Percentiles rank a stretch among this genome's conserved stretches.
Conservation (phyloP, 1,140 invertebrate species). For the Danaus melanippus region DNA sequence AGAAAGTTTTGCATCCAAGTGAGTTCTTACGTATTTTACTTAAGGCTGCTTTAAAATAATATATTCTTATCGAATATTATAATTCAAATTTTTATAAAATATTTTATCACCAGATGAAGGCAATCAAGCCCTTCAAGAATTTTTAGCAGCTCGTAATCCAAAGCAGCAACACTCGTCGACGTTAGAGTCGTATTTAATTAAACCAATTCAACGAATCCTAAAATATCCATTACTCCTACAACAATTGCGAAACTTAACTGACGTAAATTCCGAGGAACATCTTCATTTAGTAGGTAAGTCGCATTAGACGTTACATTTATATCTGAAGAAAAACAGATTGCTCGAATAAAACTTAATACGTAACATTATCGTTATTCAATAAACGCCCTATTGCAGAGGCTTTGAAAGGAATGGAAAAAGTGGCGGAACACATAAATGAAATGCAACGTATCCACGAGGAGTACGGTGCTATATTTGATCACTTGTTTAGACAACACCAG, state of each 20-base stretch:
- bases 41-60: neutral
- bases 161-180: slow-evolving; percentile 97
- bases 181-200: slow-evolving; percentile 98
- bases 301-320: slow-evolving; percentile 1
- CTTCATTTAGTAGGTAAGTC: slow-evolving; percentile 88
- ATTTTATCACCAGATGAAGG: slow-evolving; percentile 83
- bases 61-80: neutral
- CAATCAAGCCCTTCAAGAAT: slow-evolving; percentile 96
- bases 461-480: slow-evolving; percentile 98
- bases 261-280: slow-evolving; percentile 93
- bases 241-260: slow-evolving; percentile 94
- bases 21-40: slow-evolving; percentile 67
- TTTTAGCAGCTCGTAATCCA: slow-evolving; percentile 93
- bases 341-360: no score
- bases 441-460: slow-evolving; percentile 99
- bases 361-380: neutral
- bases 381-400: slow-evolving; percentile 78
- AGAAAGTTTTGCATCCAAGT: slow-evolving; percentile 99
- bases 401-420: slow-evolving; percentile 97
- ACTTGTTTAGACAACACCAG: slow-evolving; percentile 94
- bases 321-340: neutral
- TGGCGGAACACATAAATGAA: slow-evolving; percentile 99
- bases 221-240: slow-evolving; percentile 97
- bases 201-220: slow-evolving; percentile 98
- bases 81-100: slow-evolving; percentile 15